Base-by-base conservation (phyloP, 2,888 invertebrate genomes). In the Cantharis rufa region DNA sequence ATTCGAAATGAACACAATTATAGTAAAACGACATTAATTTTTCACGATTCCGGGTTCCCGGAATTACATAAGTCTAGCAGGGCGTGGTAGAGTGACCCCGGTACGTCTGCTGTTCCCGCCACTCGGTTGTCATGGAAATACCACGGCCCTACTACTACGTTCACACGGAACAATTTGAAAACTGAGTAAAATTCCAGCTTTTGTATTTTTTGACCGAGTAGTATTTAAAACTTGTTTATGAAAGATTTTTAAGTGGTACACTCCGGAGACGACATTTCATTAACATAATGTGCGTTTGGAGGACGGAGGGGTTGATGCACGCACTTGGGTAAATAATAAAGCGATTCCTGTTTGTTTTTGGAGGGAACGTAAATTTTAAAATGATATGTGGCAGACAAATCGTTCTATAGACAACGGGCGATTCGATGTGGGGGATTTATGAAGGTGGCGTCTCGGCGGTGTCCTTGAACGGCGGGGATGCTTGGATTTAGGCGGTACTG, bases 401-500 rank as follows among this genome's bases (percentile, higher is more conserved):
- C 64, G 15, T 18, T 16, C 16, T 64, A n/a, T 18, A 64, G 21
- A 16, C 16, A 16, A 13, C 18, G 16, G 16, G 15, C 79, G 79
- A 76, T 73, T 71, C 72, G 73, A 78, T 75, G 73, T 76, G 70
- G 71, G 74, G 68, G 70, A 71, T 74, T 75, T 48, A 48, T 48
- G 48, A 48, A 48, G 48, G 78, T 72, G 76, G 74, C 75, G 77
- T 79, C 48, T 48, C 48, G 48, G 74, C 79, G 78, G 71, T 75
- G 82, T 79, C 83, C 82, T 82, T 83, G 82, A 80, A 82, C 80
- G 77, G 75, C 78, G 78, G 77, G 74, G 77, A n/a, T 62, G 80
- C 80, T 80, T 74, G 80, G 76, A 78, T 79, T 78, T 78, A 79
- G 78, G 78, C 76, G 78, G 77, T 79, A 78, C 78, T 80, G 80